Conservation (phyloP, 2,888 invertebrate genomes). For the Folsomia manolachei region DNA sequence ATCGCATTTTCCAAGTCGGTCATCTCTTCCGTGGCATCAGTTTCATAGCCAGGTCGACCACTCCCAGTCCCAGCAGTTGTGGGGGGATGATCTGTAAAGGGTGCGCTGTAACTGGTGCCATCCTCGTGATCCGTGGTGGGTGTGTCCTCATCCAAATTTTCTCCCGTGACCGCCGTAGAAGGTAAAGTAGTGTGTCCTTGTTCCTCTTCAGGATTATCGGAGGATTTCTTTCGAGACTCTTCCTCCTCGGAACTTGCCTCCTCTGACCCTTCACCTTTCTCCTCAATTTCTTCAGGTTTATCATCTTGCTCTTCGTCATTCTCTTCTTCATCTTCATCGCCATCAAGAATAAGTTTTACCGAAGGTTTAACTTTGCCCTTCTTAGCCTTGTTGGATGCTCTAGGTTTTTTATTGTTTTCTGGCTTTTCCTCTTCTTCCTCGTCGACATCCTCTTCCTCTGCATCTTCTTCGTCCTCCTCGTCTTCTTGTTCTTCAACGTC, state of each 20-base stretch:
- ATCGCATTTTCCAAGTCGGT: conserved; percentile 31
- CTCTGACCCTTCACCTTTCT: no score
- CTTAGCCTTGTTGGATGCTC: neutral
- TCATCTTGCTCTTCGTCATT: conserved; percentile 54
- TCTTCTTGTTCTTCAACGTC: conserved; percentile 22
- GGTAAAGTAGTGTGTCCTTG: no score
- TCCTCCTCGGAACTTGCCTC: conserved; percentile 9
- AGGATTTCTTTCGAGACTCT: no score
- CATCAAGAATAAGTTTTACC: no score
- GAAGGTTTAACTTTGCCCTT: no score
- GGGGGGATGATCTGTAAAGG: no score
- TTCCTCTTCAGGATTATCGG: neutral
- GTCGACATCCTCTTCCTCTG: conserved; percentile 50
- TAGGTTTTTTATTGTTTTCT: conserved; percentile 19
- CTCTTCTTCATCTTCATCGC: neutral
- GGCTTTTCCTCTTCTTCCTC: conserved; percentile 53
- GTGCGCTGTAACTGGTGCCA: neutral
- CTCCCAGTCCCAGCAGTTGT: no score
- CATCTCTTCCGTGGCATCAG: conserved; percentile 23
- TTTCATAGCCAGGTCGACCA: neutral
- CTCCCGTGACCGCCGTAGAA: neutral
- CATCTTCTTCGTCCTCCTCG: conserved; percentile 50
- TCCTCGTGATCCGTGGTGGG: neutral
- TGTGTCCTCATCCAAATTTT: neutral
- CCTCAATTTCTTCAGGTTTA: neutral